These are phyloP conservation scores for Mactromeris polynyma DNA, from an alignment of 2,888 invertebrate genomes.

Conservation along the genomic window DNA sequence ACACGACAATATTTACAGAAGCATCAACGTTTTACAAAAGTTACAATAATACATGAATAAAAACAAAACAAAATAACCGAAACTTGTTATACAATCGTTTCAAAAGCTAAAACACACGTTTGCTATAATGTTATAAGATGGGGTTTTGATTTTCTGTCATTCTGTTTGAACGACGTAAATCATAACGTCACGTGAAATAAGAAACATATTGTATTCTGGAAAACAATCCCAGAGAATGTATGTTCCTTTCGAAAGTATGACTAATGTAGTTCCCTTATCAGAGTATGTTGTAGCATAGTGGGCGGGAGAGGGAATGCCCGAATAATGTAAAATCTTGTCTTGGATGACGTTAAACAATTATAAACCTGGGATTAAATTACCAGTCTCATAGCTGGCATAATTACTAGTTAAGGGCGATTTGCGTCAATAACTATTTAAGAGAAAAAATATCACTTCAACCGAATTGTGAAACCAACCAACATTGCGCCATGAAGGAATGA, in stretches of 20 bases:
- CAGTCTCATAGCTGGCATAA: neutral
- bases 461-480: neutral
- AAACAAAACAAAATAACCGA: no score
- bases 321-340: neutral
- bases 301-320: neutral
- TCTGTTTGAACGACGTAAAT: no score
- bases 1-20: no score
- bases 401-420: neutral
- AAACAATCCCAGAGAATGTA: neutral
- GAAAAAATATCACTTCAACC: neutral
- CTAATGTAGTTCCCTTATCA: neutral
- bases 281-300: neutral
- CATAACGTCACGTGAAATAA: neutral
- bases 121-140: no score
- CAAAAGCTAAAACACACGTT: no score
- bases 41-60: no score
- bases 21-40: no score
- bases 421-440: neutral
- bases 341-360: constrained; percentile 3
- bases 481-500: neutral
- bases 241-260: neutral
- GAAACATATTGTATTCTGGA: neutral
- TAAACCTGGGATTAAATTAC: neutral
- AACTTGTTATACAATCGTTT: no score
- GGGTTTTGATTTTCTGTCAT: no score